Evolutionary conservation across 2,113 vertebrate species (phyloP), one percentile per base, ranked within the genome.

Genomic region (Delphinus delphis): DNA sequence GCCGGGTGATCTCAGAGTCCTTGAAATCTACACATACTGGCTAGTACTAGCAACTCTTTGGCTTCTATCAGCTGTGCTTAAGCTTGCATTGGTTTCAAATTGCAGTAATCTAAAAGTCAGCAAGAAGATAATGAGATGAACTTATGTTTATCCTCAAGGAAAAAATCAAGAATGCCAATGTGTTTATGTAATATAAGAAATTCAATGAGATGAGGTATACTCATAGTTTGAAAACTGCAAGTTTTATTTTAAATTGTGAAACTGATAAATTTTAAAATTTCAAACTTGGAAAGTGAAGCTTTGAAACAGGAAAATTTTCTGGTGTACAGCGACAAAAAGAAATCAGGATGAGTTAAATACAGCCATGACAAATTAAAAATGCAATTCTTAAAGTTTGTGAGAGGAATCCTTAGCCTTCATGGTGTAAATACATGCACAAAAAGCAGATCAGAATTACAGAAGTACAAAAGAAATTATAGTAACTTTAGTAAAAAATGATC

Each of bases 1-100:
- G 4, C 71, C 33, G 62, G 17, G 4, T 62, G 28, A 65, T 13
- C 26, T 53, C 28, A 25, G 38, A 15, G 13, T 53, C 53, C 38
- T 50, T 10, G 13, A 38, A 28, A 4, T 33, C 26, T 2, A 3
- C 20, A 5, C 26, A 0, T 0, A 8, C 0, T 2, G 21, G 5
- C 1, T 5, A 8, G 47, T 5, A 1, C 9, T 23, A 1, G 3
- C 1, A 1, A 3, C 25, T 13, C 15, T 15, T 26, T 2, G 15
- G 26, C 17, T 26, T 25, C 26, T 3, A 2, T 18, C 68, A 77
- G 0, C 10, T 4, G 0, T 17, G 50, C 18, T 23, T 15, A 2
- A 5, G n/a, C 20, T 36, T 20, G 2, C 14, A 33, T 87, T 18
- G 11, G 8, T 26, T 63, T 47, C 63, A 18, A 13, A 26, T 4